These are phyloP conservation scores for Caenorhabditis brenneri DNA, from an alignment of 1,140 invertebrate species.

Conservation along the genomic window DNA sequence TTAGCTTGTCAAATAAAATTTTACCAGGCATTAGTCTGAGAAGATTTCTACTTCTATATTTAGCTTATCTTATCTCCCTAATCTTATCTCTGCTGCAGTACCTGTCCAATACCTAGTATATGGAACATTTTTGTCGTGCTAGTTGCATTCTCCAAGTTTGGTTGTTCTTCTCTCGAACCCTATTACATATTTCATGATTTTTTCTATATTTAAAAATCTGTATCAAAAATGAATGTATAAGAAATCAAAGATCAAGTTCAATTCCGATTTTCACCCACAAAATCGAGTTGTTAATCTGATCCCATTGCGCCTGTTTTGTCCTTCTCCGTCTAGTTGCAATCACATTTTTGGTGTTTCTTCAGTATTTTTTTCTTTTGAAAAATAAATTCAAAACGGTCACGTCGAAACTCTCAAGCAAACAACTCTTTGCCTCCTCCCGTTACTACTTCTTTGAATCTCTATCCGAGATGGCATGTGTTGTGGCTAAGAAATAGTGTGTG, in stretches of 20 bases:
- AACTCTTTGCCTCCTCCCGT: not conserved
- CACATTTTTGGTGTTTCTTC: constrained; percentile 8
- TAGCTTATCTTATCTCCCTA: no score
- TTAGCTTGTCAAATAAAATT: no score
- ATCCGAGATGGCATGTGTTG: constrained; percentile 2
- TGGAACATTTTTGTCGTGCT: no score
- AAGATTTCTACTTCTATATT: no score
- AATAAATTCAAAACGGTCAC: not conserved
- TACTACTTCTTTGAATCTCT: constrained; percentile 3
- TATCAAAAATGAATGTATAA: no score
- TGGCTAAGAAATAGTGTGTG: constrained; percentile 1
- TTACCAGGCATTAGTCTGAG: no score
- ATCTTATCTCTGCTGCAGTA: no score
- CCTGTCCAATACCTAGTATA: no score
- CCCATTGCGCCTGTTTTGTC: not conserved
- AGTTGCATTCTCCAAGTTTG: no score
- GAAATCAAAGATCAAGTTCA: not conserved
- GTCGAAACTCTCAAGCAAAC: constrained; percentile 7
- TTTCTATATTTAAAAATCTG: no score
- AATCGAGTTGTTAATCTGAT: not conserved
- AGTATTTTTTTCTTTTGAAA: not conserved
- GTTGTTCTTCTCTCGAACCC: no score
- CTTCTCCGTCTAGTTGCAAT: not conserved
- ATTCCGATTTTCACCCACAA: not conserved
- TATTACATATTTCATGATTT: no score